Evolutionary conservation across 2,888 invertebrate genomes (phyloP), one percentile per base, ranked within the genome.

Genomic region (Apotomis capreana): DNA sequence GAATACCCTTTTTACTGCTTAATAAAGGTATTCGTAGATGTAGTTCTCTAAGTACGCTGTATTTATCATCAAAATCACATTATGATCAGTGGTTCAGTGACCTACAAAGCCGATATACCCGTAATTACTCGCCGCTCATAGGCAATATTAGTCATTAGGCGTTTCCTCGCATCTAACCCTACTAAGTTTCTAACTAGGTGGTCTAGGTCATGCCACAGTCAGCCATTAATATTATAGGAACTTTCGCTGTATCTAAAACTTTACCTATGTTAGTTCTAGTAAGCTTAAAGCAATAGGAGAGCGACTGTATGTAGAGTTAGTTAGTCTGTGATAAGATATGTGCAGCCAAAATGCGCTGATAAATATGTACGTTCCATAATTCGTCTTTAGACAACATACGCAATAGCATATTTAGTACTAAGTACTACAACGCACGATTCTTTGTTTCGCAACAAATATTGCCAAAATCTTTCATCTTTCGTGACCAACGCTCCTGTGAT

Each of bases 101-200:
- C 44, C 37, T 9, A 15, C 4, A 59, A 15, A 52, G 10, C 12
- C 36, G 46, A 59, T 59, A 59, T 52, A 59, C 13, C 13, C 13
- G 9, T 3, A 63, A 54, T 40, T 37, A 51, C 49, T 13, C 37
- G 8, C 15, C 9, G 51, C 58, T 57, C 13, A n/a, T n/a, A 64
- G 58, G 36, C 54, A 64, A 52, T 51, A 59, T 58, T 64, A 64
- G 52, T 59, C 26, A 59, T 64, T 68, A 58, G n/a, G 52, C 5
- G 15, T 64, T 63, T 59, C 46, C 70, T 59, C 46, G 59, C 59
- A 62, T 54, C 26, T 52, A 63, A 64, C 70, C 44, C 13, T 51
- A 60, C 65, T 60, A 70, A 60, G 59, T 65, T 46, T 70, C 64
- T 54, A 65, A 65, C 36, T 70, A 40, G 52, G 59, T 15, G 37